Conservation (phyloP, 64 coral and sea anemone species). For the Stylophora pistillata region DNA sequence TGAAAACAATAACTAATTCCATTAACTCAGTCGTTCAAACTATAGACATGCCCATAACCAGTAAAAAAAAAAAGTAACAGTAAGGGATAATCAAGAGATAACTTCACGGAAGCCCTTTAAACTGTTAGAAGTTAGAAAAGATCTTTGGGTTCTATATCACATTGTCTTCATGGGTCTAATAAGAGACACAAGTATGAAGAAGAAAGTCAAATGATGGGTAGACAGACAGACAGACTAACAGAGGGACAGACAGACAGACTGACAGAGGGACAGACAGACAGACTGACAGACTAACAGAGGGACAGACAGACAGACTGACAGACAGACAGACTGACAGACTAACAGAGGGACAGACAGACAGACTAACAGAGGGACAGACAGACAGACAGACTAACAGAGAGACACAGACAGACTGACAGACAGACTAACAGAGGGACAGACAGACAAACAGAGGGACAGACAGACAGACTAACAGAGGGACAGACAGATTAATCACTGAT, state of each 20-base stretch:
- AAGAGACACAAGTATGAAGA: neutral
- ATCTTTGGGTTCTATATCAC: neutral
- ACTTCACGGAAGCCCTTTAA: neutral
- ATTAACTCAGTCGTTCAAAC: neutral
- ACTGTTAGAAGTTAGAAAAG: neutral
- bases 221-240: no score
- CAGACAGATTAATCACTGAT: no score
- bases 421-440: neutral
- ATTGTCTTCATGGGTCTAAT: neutral
- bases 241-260: neutral
- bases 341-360: neutral
- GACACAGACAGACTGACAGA: no score
- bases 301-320: neutral
- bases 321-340: no score
- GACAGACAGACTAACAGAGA: neutral
- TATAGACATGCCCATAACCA: neutral
- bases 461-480: neutral
- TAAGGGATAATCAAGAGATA: neutral
- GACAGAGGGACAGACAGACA: neutral
- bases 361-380: no score
- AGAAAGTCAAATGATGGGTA: no score
- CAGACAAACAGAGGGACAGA: neutral
- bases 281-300: neutral
- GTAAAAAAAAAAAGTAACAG: neutral
- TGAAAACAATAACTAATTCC: neutral